Conservation (phyloP, 2,113 vertebrate genomes). For the Protobothrops flavoviridis region DNA sequence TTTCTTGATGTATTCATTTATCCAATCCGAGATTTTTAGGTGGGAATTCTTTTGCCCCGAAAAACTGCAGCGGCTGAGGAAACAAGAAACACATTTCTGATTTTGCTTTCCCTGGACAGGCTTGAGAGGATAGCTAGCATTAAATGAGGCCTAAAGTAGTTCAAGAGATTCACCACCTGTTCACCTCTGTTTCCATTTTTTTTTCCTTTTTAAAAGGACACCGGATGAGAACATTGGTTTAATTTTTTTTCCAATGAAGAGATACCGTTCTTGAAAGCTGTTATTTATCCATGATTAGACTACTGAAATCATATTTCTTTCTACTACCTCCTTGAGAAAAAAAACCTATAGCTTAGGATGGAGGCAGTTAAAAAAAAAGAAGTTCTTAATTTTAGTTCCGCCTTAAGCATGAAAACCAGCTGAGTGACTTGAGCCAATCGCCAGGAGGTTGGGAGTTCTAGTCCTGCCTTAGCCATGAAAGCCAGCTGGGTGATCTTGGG, state of each 20-base stretch:
- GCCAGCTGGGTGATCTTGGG: too few species aligned
- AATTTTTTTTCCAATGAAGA: not conserved
- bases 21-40: not conserved
- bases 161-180: not conserved
- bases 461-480: too few species aligned
- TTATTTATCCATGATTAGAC: not conserved
- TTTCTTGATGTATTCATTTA: not conserved
- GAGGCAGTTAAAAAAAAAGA: not conserved
- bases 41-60: not conserved
- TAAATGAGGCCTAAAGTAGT: not conserved
- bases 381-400: not conserved
- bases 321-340: not conserved
- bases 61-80: not conserved
- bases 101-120: not conserved
- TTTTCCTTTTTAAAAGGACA: not conserved
- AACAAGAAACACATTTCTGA: not conserved
- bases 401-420: too few species aligned
- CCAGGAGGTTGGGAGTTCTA: too few species aligned
- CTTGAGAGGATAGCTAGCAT: not conserved
- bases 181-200: not conserved
- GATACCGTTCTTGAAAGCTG: not conserved
- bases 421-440: not conserved
- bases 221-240: not conserved
- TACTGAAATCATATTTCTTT: not conserved
- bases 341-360: not conserved